Base-by-base conservation (phyloP, 2,888 invertebrate species). In the Thymelicus lineola region DNA sequence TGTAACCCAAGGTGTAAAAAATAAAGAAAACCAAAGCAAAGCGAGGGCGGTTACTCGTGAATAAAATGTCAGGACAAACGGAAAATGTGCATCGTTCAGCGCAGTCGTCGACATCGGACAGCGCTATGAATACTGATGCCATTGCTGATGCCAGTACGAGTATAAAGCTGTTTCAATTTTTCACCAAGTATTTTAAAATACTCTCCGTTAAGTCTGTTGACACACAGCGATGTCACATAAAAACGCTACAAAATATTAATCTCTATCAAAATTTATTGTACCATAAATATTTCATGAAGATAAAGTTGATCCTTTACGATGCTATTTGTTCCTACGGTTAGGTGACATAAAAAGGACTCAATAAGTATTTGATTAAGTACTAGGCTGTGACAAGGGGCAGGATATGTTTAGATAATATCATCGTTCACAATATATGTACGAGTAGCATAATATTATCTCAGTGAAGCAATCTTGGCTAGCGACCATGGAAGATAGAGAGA, bases 171-270 rank as follows among this genome's bases (percentile, higher is more conserved):
- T 55, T 0, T 55, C 10, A 55, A 35, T 28, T 28, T 35, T 35
- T 55, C 55, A 28, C 20, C 10, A 28, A 28, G 28, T 55, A 28
- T 6, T 28, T 55, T 55, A 28, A 53, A 53, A 28, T 20, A 50
- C 38, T 17, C 50, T 17, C 28, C 12, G 28, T 55, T 55, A 14
- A 55, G 17, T 17, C 28, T 28, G 28, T 55, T 55, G 28, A 55
- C 28, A 14, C 35, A 55, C 35, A 38, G 17, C 12, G 7, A 35
- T 35, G 14, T 35, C 0, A 55, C 55, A 14, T 35, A 17, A 55
- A 14, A 55, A 55, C 14, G 53, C 14, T 28, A 55, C 14, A 55
- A 55, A 55, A 55, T 55, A 55, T 35, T 35, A 55, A 55, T 55
- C 14, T 14, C 14, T 35, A 55, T 35, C 28, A 35, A 55, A 55